phyloP scores from a whole-genome alignment of 2,797 vertebrate genomes.

The Pseudomugil gertrudae region DNA sequence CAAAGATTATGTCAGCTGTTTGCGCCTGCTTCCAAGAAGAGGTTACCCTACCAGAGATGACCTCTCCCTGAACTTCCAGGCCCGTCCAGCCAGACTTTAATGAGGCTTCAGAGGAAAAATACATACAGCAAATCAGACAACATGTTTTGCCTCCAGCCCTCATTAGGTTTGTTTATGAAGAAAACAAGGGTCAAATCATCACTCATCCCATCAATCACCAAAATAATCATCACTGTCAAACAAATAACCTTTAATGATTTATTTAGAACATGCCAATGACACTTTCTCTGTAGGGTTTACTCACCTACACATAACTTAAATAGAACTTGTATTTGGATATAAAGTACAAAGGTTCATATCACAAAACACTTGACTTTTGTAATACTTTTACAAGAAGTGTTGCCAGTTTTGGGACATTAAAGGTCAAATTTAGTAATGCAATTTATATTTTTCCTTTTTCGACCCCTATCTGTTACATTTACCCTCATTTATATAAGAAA shows the following conservation, averaged over 20 bases:
- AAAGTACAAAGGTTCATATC: too few species aligned
- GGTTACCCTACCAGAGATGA: neutral
- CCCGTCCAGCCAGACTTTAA: neutral
- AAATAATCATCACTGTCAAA: neutral
- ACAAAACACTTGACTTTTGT: too few species aligned
- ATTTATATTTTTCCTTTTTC: too few species aligned
- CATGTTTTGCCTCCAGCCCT: constrained; percentile 12
- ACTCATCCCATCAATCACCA: too few species aligned
- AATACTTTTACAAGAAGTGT: too few species aligned
- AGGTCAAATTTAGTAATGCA: too few species aligned
- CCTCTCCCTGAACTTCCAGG: neutral
- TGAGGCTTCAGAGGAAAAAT: neutral
- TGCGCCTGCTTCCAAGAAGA: constrained; percentile 10
- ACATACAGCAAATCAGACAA: neutral
- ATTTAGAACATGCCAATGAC: neutral
- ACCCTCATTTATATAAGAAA: too few species aligned
- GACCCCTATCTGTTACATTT: too few species aligned
- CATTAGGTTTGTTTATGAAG: constrained; percentile 16
- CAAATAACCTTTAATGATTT: constrained; percentile 4
- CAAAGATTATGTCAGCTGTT: constrained; percentile 1
- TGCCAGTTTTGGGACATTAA: too few species aligned
- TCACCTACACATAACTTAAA: neutral
- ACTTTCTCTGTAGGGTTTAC: neutral
- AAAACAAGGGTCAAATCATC: constrained; percentile 2
- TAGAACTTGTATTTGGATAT: too few species aligned